Evolutionary conservation across 1,140 invertebrate genomes (phyloP), one percentile per base, ranked within the genome.

Genomic region (Lepidotrigona ventralis): DNA sequence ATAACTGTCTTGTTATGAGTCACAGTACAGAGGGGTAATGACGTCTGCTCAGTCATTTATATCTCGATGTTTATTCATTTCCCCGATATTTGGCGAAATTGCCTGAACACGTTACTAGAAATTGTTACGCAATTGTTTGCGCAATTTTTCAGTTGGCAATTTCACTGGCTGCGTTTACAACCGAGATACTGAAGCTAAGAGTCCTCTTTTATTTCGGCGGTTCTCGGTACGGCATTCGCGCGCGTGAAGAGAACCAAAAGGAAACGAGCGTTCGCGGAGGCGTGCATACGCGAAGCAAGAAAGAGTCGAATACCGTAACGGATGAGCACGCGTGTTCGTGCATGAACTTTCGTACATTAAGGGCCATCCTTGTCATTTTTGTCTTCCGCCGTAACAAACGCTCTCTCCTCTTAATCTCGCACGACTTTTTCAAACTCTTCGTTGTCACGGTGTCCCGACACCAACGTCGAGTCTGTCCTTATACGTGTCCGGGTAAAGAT

Each of bases 261-360:
- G 83, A 85, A 83, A 87, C 68, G 83, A 78, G 83, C 78, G 70
- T 85, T 68, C 12, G 54, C 46, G 71, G 85, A 73, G 79, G 85
- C 64, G 63, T 75, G 73, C 77, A 64, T n/a, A 54, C 39, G 58
- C n/a, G 78, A 66, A 69, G 66, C 80, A 86, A 89, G 88, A 91
- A 91, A 91, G 82, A 86, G 81, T 72, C 60, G 75, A 85, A 83
- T 85, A 90, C 89, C 90, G 92, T 92, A 91, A 90, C 92, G 86
- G 90, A 93, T 93, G 90, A 91, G 88, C 78, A 92, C 88, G 90
- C 92, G 92, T 93, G 92, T 93, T 85, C 84, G 17, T 77, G 91
- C 91, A 92, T 92, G 84, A 89, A 81, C 85, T 86, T 79, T 85
- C 85, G 72, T 80, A 90, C 85, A 85, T 92, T 91, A 91, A 86